Percentiles rank a stretch among this genome's conserved stretches.
Conservation (phyloP, 1,140 invertebrate genomes). For the Brachionus sp. region DNA sequence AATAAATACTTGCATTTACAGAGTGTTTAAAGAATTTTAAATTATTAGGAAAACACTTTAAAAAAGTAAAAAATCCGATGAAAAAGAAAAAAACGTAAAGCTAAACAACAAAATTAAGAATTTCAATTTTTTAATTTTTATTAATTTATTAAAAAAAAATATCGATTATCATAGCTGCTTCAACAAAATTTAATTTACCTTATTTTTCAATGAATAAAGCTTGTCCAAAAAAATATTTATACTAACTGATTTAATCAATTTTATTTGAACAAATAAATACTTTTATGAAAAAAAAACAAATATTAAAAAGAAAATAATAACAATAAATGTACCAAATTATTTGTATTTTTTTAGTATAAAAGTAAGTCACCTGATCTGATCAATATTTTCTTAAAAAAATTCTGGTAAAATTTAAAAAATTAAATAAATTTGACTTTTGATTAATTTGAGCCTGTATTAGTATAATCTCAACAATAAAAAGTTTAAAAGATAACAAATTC, state of each 20-base stretch:
- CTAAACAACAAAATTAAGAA: too few species aligned
- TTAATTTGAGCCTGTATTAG: background rate
- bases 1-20: too few species aligned
- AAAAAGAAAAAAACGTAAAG: too few species aligned
- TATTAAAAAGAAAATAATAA: background rate
- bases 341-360: background rate
- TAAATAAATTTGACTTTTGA: background rate
- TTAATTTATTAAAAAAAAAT: too few species aligned
- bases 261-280: background rate
- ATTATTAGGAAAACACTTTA: too few species aligned
- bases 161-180: too few species aligned
- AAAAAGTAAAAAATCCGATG: too few species aligned
- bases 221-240: too few species aligned
- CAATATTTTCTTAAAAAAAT: background rate
- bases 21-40: too few species aligned
- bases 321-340: background rate
- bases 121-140: too few species aligned
- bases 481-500: background rate
- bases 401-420: background rate
- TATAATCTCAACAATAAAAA: background rate
- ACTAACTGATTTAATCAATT: background rate
- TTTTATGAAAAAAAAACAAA: background rate
- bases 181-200: too few species aligned
- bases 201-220: too few species aligned
- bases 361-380: background rate